A percentile compares a stretch with the other conserved stretches of the same genome.
These are phyloP conservation scores for Neodon shergylaensis DNA, from an alignment of 2,113 vertebrate genomes.

Conservation along the genomic window DNA sequence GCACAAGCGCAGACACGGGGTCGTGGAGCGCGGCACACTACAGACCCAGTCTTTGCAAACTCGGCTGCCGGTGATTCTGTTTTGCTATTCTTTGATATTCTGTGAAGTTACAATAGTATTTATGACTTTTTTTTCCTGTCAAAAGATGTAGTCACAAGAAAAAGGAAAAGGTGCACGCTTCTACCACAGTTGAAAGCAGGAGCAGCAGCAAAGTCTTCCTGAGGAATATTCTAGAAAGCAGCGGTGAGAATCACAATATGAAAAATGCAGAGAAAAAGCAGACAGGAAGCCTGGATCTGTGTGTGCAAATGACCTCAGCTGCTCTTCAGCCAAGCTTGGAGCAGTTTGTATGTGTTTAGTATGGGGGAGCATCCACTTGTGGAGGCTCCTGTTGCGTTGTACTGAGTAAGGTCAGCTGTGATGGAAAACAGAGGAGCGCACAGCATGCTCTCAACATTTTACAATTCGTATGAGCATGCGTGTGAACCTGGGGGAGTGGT, in stretches of 20 bases:
- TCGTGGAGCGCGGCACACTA: no score
- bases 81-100: not conserved
- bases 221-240: not conserved
- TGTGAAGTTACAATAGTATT: not conserved
- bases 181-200: not conserved
- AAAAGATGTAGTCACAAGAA: not conserved
- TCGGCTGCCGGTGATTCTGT: not conserved
- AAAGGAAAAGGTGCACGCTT: not conserved
- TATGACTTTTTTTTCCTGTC: not conserved
- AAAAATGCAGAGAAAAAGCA: not conserved
- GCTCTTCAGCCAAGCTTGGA: not conserved
- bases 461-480: not conserved
- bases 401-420: conserved; percentile 5
- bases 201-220: not conserved
- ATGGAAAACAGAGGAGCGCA: not conserved
- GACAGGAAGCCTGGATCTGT: not conserved
- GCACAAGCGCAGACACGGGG: no score
- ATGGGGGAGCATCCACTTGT: not conserved
- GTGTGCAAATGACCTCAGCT: not conserved
- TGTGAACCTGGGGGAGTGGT: not conserved
- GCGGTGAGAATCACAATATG: not conserved
- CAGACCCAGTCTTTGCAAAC: not conserved
- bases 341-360: not conserved
- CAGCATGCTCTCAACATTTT: conserved; percentile 1
- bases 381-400: not conserved